phyloP scores from a whole-genome alignment of 2,113 vertebrate genomes.

The Melanerpes aurifrons region DNA sequence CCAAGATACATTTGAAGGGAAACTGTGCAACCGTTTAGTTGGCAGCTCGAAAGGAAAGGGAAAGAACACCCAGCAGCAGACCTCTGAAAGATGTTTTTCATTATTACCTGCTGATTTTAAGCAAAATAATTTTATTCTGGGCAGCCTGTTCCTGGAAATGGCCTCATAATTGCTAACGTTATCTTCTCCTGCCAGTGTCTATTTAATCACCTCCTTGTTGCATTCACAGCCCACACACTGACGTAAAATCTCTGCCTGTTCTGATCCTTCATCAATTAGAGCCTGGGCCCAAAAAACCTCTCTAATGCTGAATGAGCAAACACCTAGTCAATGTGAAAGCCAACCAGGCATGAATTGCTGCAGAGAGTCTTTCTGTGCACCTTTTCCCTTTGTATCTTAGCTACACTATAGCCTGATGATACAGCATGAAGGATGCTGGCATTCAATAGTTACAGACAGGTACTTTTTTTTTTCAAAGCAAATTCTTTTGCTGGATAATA shows the following conservation, averaged over 20 bases:
- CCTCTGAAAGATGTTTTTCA: background rate
- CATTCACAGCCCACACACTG: constrained; percentile 54
- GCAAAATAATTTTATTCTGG: constrained; percentile 59
- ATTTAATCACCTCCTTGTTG: constrained; percentile 57
- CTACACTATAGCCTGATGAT: background rate
- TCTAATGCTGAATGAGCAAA: constrained; percentile 46
- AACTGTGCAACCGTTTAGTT: background rate
- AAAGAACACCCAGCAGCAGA: background rate
- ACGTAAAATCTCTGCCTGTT: constrained; percentile 56
- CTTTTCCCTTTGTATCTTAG: background rate
- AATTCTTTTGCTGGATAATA: background rate
- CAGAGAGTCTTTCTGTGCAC: constrained; percentile 11
- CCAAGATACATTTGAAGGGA: background rate
- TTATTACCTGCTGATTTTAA: constrained; percentile 42
- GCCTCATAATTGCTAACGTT: constrained; percentile 64
- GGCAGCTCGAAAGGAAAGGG: background rate
- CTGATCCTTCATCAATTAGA: constrained; percentile 42
- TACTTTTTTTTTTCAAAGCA: background rate
- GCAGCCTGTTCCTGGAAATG: constrained; percentile 50
- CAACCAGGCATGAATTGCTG: constrained; percentile 31
- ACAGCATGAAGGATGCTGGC: background rate
- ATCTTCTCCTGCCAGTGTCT: constrained; percentile 58
- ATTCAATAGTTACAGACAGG: background rate
- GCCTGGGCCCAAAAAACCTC: constrained; percentile 16
- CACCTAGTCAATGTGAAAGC: constrained; percentile 39